Evolutionary conservation across 2,888 invertebrate species (phyloP), one percentile per base, ranked within the genome.

Genomic region (Acanthacorydalis orientalis): DNA sequence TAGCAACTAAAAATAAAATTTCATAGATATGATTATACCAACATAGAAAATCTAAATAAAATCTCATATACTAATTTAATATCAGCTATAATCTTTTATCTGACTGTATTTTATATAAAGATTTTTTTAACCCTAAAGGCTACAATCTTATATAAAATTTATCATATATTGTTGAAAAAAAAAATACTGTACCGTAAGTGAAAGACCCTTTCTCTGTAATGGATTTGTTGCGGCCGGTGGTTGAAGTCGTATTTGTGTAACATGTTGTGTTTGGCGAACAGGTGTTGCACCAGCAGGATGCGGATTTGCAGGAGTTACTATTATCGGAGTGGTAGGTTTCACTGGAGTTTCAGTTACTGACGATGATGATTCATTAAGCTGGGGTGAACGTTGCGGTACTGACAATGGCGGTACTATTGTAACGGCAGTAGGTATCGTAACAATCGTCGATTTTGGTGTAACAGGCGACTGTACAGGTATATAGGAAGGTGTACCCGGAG

Each of bases 151-250:
- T 12, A 46, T 37, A 46, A 40, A 2, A 32, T 48, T 31, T 48
- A 49, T 43, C 47, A 31, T 16, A 47, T 38, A 46, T 34, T 32
- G 46, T 15, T 42, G 37, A 32, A 15, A 31, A 23, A 40, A 34
- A 45, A 38, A 16, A 48, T 31, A 44, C 56, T 60, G 62, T 60
- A 80, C 81, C 64, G 82, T 82, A 31, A 83, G 74, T n/a, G 81
- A 80, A 4, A 82, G 64, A 35, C 80, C 79, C 54, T 79, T 69
- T 51, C 80, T 66, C 57, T 76, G 75, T 48, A 68, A 61, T 48
- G 78, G 68, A 53, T 68, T 73, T 1, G 68, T 62, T 7, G 67
- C 60, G 1, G 71, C 62, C 54, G 66, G 66, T 44, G 73, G 68
- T 49, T 73, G 72, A 55, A 73, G 68, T 51, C 72, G 64, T 53